A percentile compares a stretch with the other conserved stretches of the same genome.
Conservation (phyloP, 1,140 invertebrate species). For the Bombus confusus region DNA sequence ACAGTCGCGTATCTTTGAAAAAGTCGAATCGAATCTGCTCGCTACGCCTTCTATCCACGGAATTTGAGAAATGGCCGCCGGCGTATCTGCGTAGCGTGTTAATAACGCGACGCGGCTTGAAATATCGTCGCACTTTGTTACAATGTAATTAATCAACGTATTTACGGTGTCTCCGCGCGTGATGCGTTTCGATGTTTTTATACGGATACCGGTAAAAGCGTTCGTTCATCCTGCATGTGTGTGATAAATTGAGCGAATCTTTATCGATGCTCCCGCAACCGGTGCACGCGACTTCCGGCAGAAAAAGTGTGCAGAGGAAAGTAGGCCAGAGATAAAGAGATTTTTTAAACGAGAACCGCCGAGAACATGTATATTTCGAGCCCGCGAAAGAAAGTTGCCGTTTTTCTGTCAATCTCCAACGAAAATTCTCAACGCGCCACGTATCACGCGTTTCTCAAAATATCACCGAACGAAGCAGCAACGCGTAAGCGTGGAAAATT, state of each 20-base stretch:
- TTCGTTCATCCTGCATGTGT: not conserved
- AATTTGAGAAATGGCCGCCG: not conserved
- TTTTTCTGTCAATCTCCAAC: not conserved
- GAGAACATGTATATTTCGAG: too few species aligned
- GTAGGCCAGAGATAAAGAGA: constrained; percentile 22
- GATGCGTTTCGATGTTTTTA: not conserved
- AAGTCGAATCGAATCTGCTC: not conserved
- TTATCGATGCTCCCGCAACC: not conserved
- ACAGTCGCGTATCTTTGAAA: not conserved
- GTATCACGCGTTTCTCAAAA: not conserved
- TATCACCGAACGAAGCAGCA: not conserved
- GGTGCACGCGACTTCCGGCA: constrained; percentile 15
- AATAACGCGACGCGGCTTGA: constrained; percentile 10
- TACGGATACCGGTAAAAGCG: not conserved
- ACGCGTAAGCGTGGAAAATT: not conserved
- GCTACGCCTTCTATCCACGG: not conserved
- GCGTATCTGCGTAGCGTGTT: not conserved
- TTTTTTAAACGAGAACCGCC: not conserved
- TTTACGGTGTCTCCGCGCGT: not conserved
- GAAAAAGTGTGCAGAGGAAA: constrained; percentile 10
- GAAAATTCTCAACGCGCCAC: too few species aligned
- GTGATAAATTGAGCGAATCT: not conserved
- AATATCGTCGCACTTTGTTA: constrained; percentile 1
- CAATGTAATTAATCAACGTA: not conserved
- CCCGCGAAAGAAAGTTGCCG: not conserved